Percentiles rank a stretch among this genome's conserved stretches.
Evolutionary conservation across 2,888 invertebrate genomes (phyloP).

Genomic region (Synanthedon andrenaeformis): DNA sequence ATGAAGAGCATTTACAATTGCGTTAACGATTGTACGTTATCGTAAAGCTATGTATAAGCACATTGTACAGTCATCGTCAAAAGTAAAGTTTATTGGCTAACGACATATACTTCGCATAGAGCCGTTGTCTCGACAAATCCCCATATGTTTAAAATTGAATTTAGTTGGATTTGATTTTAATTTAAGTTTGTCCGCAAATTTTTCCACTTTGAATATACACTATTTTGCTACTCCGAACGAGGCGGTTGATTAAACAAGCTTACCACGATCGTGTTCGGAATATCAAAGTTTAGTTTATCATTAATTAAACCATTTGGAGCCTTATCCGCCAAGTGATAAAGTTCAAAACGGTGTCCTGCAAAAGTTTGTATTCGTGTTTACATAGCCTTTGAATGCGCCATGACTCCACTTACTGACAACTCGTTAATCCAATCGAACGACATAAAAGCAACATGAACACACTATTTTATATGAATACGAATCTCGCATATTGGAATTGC

Average conservation of each 20-base stretch:
- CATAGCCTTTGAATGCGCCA: not conserved
- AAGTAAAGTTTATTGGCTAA: too few relatives aligned
- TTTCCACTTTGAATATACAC: not conserved
- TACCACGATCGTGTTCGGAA: not conserved
- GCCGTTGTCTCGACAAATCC: too few relatives aligned
- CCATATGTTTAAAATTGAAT: too few relatives aligned
- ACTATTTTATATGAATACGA: too few relatives aligned
- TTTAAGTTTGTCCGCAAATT: not conserved
- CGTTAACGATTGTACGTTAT: too few relatives aligned
- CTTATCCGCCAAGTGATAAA: not conserved
- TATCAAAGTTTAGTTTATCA: not conserved
- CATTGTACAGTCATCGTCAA: too few relatives aligned
- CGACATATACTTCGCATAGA: too few relatives aligned
- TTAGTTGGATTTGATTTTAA: too few relatives aligned
- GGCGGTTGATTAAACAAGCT: not conserved
- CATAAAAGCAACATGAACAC: too few relatives aligned
- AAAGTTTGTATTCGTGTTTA: not conserved
- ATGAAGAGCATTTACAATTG: too few relatives aligned
- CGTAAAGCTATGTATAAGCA: too few relatives aligned
- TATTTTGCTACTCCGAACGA: not conserved
- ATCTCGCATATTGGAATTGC: too few relatives aligned
- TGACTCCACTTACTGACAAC: not conserved
- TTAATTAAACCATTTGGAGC: not conserved
- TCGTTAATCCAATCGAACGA: not conserved
- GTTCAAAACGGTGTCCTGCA: not conserved